A percentile compares a stretch with the other conserved stretches of the same genome.
Conservation (phyloP, 2,113 vertebrate genomes). For the Polyodon spathula region DNA sequence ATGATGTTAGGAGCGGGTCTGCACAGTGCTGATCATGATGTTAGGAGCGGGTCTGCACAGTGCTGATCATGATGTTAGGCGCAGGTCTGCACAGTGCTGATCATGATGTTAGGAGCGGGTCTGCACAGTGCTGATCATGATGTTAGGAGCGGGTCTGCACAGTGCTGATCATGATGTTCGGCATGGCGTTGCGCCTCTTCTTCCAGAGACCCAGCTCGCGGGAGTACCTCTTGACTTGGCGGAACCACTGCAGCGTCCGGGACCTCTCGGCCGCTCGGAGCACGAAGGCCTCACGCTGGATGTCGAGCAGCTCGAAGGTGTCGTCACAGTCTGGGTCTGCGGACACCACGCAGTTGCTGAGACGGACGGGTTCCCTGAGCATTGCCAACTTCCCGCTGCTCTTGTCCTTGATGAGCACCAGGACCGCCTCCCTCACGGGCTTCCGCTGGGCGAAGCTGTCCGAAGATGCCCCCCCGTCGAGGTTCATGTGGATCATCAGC, state of each 20-base stretch:
- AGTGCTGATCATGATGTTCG: constrained; percentile 90
- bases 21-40: no score
- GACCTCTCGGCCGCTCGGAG: constrained; percentile 74
- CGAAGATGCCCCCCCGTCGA: constrained; percentile 27
- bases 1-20: no score
- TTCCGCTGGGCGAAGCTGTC: constrained; percentile 31
- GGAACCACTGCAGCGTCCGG: constrained; percentile 82
- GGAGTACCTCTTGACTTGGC: constrained; percentile 69
- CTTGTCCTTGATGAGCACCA: constrained; percentile 83
- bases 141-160: constrained; percentile 70
- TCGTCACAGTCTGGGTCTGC: constrained; percentile 72
- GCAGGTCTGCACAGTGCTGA: background rate
- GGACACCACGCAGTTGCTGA: constrained; percentile 79
- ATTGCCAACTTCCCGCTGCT: constrained; percentile 79
- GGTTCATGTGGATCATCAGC: constrained; percentile 69
- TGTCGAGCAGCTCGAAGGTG: constrained; percentile 82
- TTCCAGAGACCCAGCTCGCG: constrained; percentile 76
- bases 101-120: background rate
- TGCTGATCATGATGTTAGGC: no score
- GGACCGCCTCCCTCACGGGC: constrained; percentile 63
- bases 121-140: no score
- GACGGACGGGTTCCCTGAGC: constrained; percentile 73
- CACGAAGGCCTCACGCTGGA: constrained; percentile 74
- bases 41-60: no score
- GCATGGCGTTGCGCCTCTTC: constrained; percentile 77